Evolutionary conservation across 2,888 invertebrate genomes (phyloP), one percentile per base, ranked within the genome.

Genomic region (Tillus elongatus): DNA sequence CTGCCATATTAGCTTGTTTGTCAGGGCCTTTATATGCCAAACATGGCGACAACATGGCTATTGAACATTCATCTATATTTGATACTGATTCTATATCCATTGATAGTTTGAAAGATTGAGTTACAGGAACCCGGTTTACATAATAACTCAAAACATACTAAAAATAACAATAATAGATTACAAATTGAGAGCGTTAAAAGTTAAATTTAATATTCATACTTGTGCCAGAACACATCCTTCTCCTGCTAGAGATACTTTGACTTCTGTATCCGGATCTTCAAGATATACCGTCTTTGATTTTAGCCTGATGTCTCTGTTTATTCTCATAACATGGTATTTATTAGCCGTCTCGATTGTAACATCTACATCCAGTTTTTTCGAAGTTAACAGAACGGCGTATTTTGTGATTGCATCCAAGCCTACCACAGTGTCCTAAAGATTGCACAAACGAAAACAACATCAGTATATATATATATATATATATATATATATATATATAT

Each of bases 331-430:
- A 9, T 65, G 59, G 27, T 66, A 64, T 13, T 69, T 55, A 11
- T 65, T 62, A 2, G 55, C 56, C 1, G 67, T 64, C 2, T 66
- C 61, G 2, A 74, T 54, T n/a, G 63, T 53, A 4, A 75, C 54
- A 13, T 64, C 62, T 6, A 72, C 48, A 45, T 70, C 63, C 2
- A 69, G 60, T 3, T 64, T 53, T 31, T 64, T 63, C 9, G 59
- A 58, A 33, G 63, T 64, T 37, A 73, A 62, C 1, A 66, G 56
- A 2, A 61, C 53, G 2, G 74, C 71, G 51, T 73, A 77, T 48
- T 70, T 70, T 1, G 75, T 66, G 8, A 77, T 54, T 1, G 76
- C 77, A 46, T 76, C 74, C 11, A 79, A 60, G 3, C 73, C 77
- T 8, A 77, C 66, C 1, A 74, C 71, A 0, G 77, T 77, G 49